Conservation (phyloP, 2,113 vertebrate genomes). For the Solea senegalensis region DNA sequence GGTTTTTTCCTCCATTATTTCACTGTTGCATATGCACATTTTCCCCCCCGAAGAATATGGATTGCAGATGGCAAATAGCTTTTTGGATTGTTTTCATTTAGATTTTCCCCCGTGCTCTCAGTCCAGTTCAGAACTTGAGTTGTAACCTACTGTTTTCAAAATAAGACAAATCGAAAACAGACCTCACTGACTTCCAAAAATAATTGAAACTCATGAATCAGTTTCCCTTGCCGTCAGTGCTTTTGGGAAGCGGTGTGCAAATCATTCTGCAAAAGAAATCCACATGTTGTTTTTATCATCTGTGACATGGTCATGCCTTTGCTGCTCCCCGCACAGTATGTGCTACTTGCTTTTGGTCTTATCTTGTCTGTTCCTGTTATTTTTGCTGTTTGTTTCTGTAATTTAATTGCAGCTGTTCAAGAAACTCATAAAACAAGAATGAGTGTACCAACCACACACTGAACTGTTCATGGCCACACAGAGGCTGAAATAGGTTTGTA, state of each 20-base stretch:
- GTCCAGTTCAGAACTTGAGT: slow-evolving; percentile 24
- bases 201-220: background rate
- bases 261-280: slow-evolving; percentile 12
- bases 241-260: slow-evolving; percentile 3
- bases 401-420: slow-evolving; percentile 16
- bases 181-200: background rate
- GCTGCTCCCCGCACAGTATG: slow-evolving; percentile 27
- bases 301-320: background rate
- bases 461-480: background rate
- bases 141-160: slow-evolving; percentile 37
- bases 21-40: slow-evolving; percentile 63
- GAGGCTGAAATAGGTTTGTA: background rate
- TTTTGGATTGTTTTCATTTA: slow-evolving; percentile 44
- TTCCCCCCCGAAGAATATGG: slow-evolving; percentile 48
- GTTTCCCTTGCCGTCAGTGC: background rate
- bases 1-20: slow-evolving; percentile 48
- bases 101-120: slow-evolving; percentile 4
- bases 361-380: slow-evolving; percentile 6
- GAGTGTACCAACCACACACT: background rate
- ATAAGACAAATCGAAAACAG: slow-evolving; percentile 32
- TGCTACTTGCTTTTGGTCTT: slow-evolving; percentile 3
- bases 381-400: background rate
- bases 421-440: slow-evolving; percentile 12
- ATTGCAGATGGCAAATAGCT: slow-evolving; percentile 58
- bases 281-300: background rate